Percentiles rank a stretch among this genome's conserved stretches.
Conservation (phyloP, 1,140 invertebrate species). For the Cherax quadricarinatus region DNA sequence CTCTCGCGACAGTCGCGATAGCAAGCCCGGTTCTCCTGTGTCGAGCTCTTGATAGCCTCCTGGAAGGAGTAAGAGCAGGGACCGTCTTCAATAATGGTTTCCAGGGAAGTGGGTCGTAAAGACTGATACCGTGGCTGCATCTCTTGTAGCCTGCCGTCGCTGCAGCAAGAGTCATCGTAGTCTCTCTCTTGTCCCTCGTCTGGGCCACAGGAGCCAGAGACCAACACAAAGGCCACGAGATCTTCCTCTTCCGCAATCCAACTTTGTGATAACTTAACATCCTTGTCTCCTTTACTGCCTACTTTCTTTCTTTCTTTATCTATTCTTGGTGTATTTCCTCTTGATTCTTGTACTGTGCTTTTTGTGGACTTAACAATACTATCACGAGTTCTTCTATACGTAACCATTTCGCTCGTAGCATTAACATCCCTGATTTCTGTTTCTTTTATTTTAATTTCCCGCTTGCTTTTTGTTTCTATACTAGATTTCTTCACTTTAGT, state of each 20-base stretch:
- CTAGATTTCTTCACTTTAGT: neutral
- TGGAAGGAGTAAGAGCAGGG: constrained; percentile 10
- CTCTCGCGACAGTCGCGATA: neutral
- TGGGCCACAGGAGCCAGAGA: neutral
- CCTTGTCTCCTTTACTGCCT: neutral
- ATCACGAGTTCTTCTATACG: neutral
- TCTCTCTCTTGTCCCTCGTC: neutral
- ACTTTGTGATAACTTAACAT: neutral
- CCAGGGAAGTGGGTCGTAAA: constrained; percentile 21
- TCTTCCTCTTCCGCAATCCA: neutral
- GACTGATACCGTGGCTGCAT: neutral
- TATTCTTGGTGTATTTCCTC: neutral
- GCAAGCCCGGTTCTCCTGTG: neutral
- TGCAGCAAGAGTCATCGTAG: neutral
- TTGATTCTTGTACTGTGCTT: neutral
- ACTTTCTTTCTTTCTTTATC: neutral
- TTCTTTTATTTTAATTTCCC: neutral
- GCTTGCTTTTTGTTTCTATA: neutral
- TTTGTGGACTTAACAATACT: too few relatives aligned
- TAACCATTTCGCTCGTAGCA: too few relatives aligned
- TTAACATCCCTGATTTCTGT: too few relatives aligned
- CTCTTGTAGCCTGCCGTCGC: neutral
- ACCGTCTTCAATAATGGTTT: constrained; percentile 30
- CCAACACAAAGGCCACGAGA: neutral
- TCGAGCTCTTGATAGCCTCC: constrained; percentile 14